A percentile compares a stretch with the other conserved stretches of the same genome.
Conservation (phyloP, 2,113 vertebrate genomes). For the Tinamus guttatus region DNA sequence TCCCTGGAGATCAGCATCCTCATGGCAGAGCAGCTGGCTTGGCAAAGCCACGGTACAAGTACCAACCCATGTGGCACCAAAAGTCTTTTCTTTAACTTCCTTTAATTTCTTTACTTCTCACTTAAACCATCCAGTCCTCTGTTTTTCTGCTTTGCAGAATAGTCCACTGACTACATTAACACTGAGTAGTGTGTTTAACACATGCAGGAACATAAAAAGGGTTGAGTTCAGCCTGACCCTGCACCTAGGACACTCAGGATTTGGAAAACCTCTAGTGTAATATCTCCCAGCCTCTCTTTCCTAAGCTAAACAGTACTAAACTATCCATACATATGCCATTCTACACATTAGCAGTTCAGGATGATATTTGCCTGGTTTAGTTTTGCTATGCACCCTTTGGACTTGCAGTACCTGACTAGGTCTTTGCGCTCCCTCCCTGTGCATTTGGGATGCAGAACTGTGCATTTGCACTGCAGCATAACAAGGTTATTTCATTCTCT, state of each 20-base stretch:
- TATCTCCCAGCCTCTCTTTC: background rate
- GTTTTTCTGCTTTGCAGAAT: background rate
- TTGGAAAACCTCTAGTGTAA: background rate
- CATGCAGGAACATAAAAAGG: background rate
- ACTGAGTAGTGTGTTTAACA: background rate
- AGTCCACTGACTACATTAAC: background rate
- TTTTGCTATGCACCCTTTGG: background rate
- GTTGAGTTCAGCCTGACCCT: background rate
- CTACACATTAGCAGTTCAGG: background rate
- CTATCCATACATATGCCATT: background rate
- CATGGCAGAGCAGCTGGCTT: rapidly evolving
- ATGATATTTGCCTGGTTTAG: background rate
- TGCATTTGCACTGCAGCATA: background rate
- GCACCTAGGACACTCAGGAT: background rate
- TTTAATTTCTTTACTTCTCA: no score
- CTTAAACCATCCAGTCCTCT: background rate
- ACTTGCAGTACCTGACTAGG: background rate
- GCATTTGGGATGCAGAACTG: background rate
- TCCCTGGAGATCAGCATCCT: background rate
- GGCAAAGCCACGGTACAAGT: background rate
- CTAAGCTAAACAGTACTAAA: background rate
- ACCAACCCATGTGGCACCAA: background rate
- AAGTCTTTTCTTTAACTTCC: background rate
- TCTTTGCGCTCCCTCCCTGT: background rate
- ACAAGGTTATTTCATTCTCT: background rate